Evolutionary conservation across 2,888 invertebrate species (phyloP).

Genomic region (Leptinotarsa peninsularis): DNA sequence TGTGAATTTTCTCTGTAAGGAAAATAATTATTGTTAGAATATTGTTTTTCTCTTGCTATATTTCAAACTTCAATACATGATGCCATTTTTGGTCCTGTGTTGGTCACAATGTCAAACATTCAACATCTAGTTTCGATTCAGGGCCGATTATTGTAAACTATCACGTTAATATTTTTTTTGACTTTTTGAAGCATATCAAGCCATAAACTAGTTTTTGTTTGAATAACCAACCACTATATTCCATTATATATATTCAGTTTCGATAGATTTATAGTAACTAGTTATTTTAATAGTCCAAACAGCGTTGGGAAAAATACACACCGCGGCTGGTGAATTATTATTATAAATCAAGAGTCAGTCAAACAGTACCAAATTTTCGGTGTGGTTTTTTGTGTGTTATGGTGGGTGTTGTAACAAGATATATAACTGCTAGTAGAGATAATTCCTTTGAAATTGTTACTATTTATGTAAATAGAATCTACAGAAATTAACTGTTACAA

Average conservation of each 20-base stretch:
- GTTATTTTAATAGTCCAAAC: constrained; percentile 6
- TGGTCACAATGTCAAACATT: no score
- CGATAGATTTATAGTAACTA: constrained; percentile 9
- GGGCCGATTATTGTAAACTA: no score
- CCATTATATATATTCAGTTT: constrained; percentile 11
- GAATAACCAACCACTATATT: constrained; percentile 1
- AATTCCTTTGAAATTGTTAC: background rate
- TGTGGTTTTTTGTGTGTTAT: background rate
- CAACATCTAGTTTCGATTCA: no score
- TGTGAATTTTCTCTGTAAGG: no score
- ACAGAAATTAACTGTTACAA: no score
- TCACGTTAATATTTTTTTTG: no score
- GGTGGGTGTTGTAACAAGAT: background rate
- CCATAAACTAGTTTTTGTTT: background rate
- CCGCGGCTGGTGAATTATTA: background rate
- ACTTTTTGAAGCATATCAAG: no score
- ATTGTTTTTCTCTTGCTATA: no score
- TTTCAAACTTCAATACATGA: no score
- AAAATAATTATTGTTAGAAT: no score
- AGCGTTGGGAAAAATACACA: background rate
- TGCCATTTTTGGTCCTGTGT: no score
- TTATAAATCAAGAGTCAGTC: constrained; percentile 3
- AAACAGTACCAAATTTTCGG: constrained; percentile 11
- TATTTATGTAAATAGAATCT: no score
- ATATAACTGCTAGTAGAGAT: background rate